Conservation (phyloP, 2,113 vertebrate genomes). For the Dolichotis patagonum region DNA sequence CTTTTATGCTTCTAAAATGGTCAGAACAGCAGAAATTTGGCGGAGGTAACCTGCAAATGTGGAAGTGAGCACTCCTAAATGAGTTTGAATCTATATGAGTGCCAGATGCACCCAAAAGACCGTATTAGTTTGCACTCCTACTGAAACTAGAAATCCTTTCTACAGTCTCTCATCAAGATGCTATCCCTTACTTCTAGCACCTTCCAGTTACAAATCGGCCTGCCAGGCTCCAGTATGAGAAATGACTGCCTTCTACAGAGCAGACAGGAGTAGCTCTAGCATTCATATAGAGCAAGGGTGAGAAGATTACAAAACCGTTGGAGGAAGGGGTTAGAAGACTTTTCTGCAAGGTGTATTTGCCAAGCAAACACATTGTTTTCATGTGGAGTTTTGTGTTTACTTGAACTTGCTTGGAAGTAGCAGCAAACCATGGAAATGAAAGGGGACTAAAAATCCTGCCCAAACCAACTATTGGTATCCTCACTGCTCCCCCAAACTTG, state of each 20-base stretch:
- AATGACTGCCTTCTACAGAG: neutral
- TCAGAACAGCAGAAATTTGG: conserved; percentile 47
- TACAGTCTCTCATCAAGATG: neutral
- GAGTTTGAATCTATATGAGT: neutral
- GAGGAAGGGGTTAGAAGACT: neutral
- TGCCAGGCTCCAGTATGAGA: neutral
- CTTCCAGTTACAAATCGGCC: neutral
- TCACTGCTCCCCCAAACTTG: neutral
- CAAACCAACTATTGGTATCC: neutral
- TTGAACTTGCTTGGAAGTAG: neutral
- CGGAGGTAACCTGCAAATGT: conserved; percentile 6
- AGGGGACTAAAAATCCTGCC: neutral
- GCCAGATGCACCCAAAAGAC: neutral
- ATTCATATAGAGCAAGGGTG: neutral
- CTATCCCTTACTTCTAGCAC: neutral
- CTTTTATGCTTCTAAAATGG: conserved; percentile 56
- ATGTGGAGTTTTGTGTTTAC: neutral
- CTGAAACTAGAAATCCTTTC: conserved; percentile 35
- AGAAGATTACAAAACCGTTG: neutral
- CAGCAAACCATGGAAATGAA: neutral
- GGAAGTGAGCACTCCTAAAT: neutral
- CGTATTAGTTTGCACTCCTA: neutral
- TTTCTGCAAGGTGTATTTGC: neutral
- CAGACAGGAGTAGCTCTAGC: neutral
- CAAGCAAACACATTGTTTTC: neutral